Evolutionary conservation across 1,140 invertebrate species (phyloP).

Genomic region (Aphaenogaster rudis): DNA sequence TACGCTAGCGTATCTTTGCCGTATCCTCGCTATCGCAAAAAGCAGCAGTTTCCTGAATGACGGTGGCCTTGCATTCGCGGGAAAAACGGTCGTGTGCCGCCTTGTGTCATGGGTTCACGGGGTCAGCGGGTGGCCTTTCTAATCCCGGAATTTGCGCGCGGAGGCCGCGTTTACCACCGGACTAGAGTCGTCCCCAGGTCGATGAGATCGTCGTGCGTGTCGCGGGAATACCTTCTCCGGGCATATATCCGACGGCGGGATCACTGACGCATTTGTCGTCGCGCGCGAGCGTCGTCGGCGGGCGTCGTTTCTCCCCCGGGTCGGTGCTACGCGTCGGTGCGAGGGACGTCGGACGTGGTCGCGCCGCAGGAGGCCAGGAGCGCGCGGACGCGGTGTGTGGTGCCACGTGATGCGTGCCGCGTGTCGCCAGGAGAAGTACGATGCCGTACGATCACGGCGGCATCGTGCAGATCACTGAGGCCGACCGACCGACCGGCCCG

Average conservation of each 20-base stretch:
- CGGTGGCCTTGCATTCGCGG: neutral
- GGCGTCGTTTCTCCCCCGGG: conserved; percentile 8
- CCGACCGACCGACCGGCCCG: conserved; percentile 55
- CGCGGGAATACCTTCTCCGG: conserved; percentile 43
- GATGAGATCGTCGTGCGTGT: neutral
- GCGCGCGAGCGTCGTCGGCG: conserved; percentile 15
- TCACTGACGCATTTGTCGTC: conserved; percentile 56
- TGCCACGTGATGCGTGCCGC: conserved; percentile 46
- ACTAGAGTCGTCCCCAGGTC: neutral
- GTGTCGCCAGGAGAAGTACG: conserved; percentile 47
- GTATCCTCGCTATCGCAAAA: neutral
- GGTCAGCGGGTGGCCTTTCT: conserved; percentile 44
- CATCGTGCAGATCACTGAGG: conserved; percentile 84
- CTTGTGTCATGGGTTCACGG: conserved; percentile 33
- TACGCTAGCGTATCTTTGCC: neutral
- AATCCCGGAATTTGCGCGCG: conserved; percentile 16
- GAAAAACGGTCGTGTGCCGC: neutral
- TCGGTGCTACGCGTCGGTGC: conserved; percentile 5
- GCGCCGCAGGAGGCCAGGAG: conserved; percentile 29
- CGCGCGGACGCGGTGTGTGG: conserved; percentile 17
- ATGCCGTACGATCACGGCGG: conserved; percentile 79
- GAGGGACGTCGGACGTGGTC: conserved; percentile 8
- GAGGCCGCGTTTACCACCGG: too few relatives aligned
- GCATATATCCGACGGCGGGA: conserved; percentile 48
- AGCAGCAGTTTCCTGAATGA: neutral